These are phyloP conservation scores for Magallana nippona DNA, from an alignment of 2,888 invertebrate species.

Conservation along the genomic window DNA sequence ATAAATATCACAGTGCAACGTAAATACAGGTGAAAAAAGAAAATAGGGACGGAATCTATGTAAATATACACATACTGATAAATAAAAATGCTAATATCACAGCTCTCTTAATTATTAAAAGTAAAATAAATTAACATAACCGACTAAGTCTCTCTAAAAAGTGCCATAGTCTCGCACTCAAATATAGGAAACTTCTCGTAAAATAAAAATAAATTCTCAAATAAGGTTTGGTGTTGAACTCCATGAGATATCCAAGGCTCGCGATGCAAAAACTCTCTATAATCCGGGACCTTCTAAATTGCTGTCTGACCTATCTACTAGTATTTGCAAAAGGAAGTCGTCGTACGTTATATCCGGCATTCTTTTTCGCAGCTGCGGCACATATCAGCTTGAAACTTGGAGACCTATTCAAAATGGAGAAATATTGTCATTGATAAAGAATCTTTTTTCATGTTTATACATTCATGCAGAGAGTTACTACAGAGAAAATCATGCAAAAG, in stretches of 20 bases:
- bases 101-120: neutral
- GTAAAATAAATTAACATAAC: neutral
- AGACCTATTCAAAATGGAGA: conserved; percentile 28
- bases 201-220: no score
- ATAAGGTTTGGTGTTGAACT: no score
- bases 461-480: neutral
- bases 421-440: neutral
- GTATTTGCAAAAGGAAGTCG: neutral
- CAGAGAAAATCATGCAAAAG: neutral
- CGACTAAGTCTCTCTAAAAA: neutral
- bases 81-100: conserved; percentile 18
- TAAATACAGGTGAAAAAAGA: neutral
- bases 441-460: neutral
- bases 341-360: conserved; percentile 23
- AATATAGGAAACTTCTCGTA: no score
- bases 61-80: neutral
- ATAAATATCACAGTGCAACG: neutral
- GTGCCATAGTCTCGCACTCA: no score
- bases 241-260: no score
- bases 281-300: no score
- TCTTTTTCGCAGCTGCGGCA: conserved; percentile 42
- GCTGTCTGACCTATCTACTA: no score
- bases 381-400: conserved; percentile 45
- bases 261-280: no score
- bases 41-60: neutral